phyloP scores from a whole-genome alignment of 2,113 vertebrate species.

The Cyprinodon brontotheroides region DNA sequence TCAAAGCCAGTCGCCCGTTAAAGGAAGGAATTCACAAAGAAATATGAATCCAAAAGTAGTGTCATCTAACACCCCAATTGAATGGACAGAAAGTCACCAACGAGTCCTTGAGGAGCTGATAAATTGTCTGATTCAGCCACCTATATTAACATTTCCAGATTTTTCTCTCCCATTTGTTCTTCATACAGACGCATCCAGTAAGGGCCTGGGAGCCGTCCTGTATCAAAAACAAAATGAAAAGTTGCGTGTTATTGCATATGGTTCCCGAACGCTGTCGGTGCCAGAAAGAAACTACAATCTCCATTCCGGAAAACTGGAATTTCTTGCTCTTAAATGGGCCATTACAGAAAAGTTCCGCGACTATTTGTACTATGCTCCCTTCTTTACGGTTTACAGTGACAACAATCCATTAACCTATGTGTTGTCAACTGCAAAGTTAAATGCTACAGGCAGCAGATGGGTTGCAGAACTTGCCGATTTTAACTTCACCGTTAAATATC shows the following conservation, averaged over 20 bases:
- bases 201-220: neutral
- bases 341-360: neutral
- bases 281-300: slow-evolving; percentile 1
- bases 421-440: too few species aligned
- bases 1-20: neutral
- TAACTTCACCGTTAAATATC: neutral
- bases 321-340: slow-evolving; percentile 1
- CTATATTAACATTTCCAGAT: slow-evolving; percentile 1
- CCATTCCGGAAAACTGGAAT: neutral
- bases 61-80: neutral
- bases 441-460: too few species aligned
- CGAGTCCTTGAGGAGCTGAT: neutral
- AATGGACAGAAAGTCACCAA: slow-evolving; percentile 1
- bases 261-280: neutral
- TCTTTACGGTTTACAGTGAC: neutral
- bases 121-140: neutral
- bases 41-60: neutral
- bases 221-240: neutral
- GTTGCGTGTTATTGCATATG: neutral
- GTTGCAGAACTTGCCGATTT: neutral
- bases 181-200: slow-evolving; percentile 9
- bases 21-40: neutral
- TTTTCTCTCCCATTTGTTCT: neutral
- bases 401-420: too few species aligned
- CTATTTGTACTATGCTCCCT: neutral